Evolutionary conservation across 2,113 vertebrate species (phyloP).

Genomic region (Osmerus mordax): DNA sequence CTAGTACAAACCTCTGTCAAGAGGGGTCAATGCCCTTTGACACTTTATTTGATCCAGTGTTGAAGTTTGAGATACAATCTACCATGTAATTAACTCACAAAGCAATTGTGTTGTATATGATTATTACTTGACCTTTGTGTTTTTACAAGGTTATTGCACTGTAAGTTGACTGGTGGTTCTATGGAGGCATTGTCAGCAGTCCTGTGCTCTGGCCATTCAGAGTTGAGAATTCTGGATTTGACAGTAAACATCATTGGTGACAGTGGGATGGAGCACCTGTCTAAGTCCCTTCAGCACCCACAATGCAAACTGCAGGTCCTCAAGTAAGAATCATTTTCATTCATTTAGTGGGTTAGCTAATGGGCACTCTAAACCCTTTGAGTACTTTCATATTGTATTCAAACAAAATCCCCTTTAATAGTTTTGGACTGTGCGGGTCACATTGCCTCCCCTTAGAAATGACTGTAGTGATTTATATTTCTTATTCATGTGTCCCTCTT

Average conservation of each 20-base stretch:
- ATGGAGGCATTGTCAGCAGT: constrained; percentile 54
- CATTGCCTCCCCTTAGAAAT: not conserved
- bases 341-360: no score
- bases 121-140: constrained; percentile 5
- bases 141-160: constrained; percentile 32
- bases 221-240: constrained; percentile 52
- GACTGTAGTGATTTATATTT: not conserved
- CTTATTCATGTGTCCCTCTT: not conserved
- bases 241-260: constrained; percentile 28
- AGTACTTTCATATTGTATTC: no score
- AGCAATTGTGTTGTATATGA: not conserved
- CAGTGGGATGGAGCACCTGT: constrained; percentile 46
- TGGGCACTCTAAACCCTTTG: no score
- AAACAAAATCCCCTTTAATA: no score
- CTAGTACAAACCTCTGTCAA: no score
- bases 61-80: not conserved
- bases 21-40: no score
- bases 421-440: no score
- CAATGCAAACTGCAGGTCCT: constrained; percentile 54
- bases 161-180: constrained; percentile 39
- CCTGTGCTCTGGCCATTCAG: constrained; percentile 47
- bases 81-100: not conserved
- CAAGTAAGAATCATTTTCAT: constrained; percentile 37
- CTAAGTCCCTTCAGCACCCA: constrained; percentile 46
- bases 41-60: not conserved